These are phyloP conservation scores for Hemicordylus capensis DNA, from an alignment of 2,113 vertebrate genomes.

Conservation along the genomic window DNA sequence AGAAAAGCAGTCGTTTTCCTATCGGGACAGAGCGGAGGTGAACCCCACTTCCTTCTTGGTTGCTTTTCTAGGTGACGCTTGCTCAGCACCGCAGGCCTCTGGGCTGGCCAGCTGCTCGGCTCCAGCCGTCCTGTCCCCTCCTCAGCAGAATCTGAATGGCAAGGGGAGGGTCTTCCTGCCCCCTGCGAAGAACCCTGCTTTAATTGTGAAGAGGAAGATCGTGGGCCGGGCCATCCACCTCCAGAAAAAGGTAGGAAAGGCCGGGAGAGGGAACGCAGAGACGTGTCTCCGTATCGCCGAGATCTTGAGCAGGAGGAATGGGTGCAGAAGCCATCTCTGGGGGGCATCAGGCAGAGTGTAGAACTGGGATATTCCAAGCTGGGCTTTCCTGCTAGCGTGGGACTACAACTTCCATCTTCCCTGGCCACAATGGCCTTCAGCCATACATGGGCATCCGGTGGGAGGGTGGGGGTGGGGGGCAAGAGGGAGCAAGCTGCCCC, in stretches of 20 bases:
- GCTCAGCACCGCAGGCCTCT: not conserved
- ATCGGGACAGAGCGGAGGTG: no score
- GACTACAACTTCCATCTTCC: no score
- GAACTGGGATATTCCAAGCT: no score
- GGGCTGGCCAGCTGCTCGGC: rapidly evolving
- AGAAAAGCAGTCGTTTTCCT: no score
- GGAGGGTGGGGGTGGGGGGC: no score
- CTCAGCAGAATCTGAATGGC: not conserved
- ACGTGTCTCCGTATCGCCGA: no score
- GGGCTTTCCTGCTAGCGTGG: no score
- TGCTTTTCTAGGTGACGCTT: slow-evolving; percentile 5
- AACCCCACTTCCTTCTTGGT: not conserved
- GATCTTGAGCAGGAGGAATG: not conserved
- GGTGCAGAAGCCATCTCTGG: no score
- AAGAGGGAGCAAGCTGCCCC: no score
- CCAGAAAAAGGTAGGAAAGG: slow-evolving; percentile 76
- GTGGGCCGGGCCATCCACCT: slow-evolving; percentile 79
- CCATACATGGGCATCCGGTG: no score
- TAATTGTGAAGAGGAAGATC: slow-evolving; percentile 76
- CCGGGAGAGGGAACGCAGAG: rapidly evolving
- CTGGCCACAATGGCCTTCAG: no score
- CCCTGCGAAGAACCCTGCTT: slow-evolving; percentile 71
- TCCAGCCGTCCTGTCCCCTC: rapidly evolving
- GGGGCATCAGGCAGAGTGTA: no score
- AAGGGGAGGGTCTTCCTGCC: slow-evolving; percentile 64